Percentiles rank a stretch among this genome's conserved stretches.
Evolutionary conservation across 2,113 vertebrate species (phyloP).

Genomic region (Tupaia chinensis): DNA sequence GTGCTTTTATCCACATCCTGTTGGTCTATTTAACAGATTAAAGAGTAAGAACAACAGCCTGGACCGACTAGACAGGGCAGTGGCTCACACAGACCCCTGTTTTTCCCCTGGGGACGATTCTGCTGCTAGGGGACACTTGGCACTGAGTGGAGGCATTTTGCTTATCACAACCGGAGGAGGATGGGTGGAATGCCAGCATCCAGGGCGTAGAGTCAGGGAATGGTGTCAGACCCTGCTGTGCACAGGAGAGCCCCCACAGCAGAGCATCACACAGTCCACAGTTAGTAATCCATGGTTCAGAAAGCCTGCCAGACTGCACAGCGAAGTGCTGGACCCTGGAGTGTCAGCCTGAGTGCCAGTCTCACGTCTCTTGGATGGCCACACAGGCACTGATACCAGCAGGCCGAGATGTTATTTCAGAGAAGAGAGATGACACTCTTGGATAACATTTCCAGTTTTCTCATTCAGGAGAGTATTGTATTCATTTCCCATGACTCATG

Average conservation of each 20-base stretch:
- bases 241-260: fast-evolving
- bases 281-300: neutral
- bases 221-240: neutral
- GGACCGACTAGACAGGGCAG: neutral
- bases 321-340: neutral
- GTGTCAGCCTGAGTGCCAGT: neutral
- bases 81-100: neutral
- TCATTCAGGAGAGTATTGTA: neutral
- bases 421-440: neutral
- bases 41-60: neutral
- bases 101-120: neutral
- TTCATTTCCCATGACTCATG: neutral
- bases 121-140: neutral
- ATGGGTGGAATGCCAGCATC: neutral
- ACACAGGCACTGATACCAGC: fast-evolving
- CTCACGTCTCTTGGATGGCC: neutral
- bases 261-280: neutral
- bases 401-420: neutral
- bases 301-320: neutral
- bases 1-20: neutral
- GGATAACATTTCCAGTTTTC: neutral
- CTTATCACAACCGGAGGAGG: neutral
- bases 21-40: neutral
- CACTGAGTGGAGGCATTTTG: neutral
- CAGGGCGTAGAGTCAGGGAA: neutral